Conservation (phyloP, 2,888 invertebrate genomes). For the Temnothorax ravouxi region DNA sequence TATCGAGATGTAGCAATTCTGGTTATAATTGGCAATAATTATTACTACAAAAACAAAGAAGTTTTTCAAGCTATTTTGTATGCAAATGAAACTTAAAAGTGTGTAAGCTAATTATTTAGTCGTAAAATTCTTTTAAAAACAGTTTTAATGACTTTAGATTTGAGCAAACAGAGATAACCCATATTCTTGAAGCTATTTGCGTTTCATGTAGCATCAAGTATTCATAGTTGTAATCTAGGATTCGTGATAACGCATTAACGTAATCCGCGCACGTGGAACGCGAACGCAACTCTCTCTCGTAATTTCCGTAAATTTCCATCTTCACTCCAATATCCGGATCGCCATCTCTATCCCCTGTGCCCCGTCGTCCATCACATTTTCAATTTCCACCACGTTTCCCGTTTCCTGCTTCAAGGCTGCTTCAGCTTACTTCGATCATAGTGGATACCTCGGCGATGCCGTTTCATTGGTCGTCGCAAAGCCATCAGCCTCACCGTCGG, state of each 20-base stretch:
- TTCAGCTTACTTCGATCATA: constrained; percentile 60
- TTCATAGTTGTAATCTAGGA: not conserved
- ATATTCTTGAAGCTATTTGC: not conserved
- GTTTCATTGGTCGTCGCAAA: constrained; percentile 60
- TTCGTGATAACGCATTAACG: constrained; percentile 57
- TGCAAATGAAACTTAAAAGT: not conserved
- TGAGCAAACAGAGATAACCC: not conserved
- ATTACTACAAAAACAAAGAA: not conserved
- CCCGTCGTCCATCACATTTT: constrained; percentile 84
- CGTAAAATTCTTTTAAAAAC: not conserved
- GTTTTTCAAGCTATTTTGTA: not conserved
- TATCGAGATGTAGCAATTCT: not conserved
- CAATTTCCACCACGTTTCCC: constrained; percentile 86
- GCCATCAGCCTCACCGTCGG: constrained; percentile 47
- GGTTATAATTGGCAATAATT: not conserved
- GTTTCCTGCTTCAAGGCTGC: constrained; percentile 81
- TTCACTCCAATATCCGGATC: constrained; percentile 77
- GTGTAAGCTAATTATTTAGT: not conserved
- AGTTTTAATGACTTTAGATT: not conserved
- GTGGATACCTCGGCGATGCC: constrained; percentile 44
- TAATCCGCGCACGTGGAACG: constrained; percentile 70
- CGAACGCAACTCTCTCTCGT: constrained; percentile 65
- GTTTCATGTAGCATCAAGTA: not conserved
- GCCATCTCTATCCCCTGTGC: constrained; percentile 70
- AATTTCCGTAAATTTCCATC: constrained; percentile 76